Conservation (phyloP, 2,888 invertebrate genomes). For the Hartigia nigra region DNA sequence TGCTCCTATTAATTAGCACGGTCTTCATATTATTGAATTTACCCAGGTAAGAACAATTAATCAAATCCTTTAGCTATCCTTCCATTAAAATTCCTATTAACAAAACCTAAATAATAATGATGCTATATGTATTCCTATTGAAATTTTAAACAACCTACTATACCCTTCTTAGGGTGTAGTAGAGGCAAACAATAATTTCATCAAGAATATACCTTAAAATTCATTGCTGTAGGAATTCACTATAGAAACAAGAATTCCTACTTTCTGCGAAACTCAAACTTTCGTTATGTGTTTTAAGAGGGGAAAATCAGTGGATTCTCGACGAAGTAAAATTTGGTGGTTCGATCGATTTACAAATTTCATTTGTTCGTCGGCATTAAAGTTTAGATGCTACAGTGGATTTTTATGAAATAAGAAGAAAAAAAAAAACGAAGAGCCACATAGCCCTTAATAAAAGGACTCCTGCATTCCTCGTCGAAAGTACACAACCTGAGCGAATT, state of each 20-base stretch:
- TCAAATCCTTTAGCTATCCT: not conserved
- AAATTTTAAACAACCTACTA: not conserved
- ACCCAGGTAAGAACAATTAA: conserved; percentile 68
- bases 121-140: too few species aligned
- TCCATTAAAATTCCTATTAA: not conserved
- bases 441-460: not conserved
- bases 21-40: conserved; percentile 74
- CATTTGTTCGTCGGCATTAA: too few species aligned
- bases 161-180: not conserved
- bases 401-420: too few species aligned
- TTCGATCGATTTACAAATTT: too few species aligned
- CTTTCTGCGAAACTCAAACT: not conserved
- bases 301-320: not conserved
- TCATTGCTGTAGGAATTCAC: not conserved
- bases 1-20: conserved; percentile 75
- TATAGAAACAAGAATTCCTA: not conserved
- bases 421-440: not conserved
- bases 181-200: not conserved
- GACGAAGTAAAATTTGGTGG: too few species aligned
- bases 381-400: too few species aligned
- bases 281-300: not conserved
- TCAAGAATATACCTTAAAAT: not conserved
- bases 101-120: not conserved
- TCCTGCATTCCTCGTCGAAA: not conserved
- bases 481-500: not conserved